These are phyloP conservation scores for Anolis carolinensis DNA, from an alignment of 2,113 vertebrate species.

Conservation along the genomic window DNA sequence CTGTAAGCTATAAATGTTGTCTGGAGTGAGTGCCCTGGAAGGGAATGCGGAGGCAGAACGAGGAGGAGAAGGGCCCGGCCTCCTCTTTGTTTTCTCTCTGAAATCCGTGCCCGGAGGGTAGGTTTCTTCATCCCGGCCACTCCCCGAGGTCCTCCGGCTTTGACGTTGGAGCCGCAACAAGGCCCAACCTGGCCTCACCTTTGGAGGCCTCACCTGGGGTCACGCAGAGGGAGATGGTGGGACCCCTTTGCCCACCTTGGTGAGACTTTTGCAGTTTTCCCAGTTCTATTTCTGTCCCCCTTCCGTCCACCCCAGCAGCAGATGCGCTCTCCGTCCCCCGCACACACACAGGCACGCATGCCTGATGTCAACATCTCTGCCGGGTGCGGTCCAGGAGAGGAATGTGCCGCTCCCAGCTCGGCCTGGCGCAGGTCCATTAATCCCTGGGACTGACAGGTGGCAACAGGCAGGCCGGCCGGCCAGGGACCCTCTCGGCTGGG, in stretches of 20 bases:
- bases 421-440: conserved; percentile 79
- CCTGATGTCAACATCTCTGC: conserved; percentile 78
- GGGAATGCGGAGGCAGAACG: neutral
- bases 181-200: neutral
- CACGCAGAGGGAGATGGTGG: neutral
- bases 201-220: conserved; percentile 24
- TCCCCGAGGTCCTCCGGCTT: conserved; percentile 25
- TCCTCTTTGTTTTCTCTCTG: conserved; percentile 14
- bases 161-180: neutral
- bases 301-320: conserved; percentile 43
- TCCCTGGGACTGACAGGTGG: conserved; percentile 84
- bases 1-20: neutral
- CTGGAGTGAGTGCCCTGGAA: conserved; percentile 7
- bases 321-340: conserved; percentile 16
- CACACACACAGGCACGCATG: too few species aligned
- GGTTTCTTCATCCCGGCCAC: conserved; percentile 32
- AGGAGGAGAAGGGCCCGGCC: neutral
- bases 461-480: conserved; percentile 73
- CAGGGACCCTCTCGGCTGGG: conserved; percentile 12
- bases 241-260: neutral
- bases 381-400: conserved; percentile 73
- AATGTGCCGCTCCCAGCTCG: conserved; percentile 82
- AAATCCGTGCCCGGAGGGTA: conserved; percentile 65
- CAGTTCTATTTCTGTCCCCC: neutral
- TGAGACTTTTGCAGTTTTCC: neutral